These are phyloP conservation scores for Polydesmus complanatus DNA, from an alignment of 2,888 invertebrate genomes.

Conservation along the genomic window DNA sequence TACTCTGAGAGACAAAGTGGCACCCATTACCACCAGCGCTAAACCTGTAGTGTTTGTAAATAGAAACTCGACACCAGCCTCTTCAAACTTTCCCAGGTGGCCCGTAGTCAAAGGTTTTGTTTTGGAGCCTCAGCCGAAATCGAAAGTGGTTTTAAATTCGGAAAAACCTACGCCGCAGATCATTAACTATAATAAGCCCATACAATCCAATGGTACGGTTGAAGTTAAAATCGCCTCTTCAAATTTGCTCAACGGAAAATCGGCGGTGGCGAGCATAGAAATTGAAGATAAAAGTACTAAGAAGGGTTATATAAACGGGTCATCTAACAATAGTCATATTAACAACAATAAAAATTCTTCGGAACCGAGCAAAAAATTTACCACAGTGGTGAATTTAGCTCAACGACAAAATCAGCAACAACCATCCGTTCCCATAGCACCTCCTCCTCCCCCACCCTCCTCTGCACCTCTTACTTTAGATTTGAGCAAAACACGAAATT, in stretches of 20 bases:
- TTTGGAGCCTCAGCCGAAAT: conserved; percentile 9
- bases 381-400: neutral
- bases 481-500: neutral
- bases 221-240: neutral
- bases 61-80: neutral
- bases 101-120: conserved; percentile 12
- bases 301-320: neutral
- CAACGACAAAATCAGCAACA: neutral
- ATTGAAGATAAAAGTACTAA: neutral
- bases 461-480: neutral
- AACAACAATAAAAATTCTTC: neutral
- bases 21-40: neutral
- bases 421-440: neutral
- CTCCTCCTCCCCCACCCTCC: neutral
- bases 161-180: neutral
- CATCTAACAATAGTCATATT: neutral
- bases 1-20: neutral
- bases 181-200: neutral
- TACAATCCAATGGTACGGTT: neutral
- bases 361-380: neutral
- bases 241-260: neutral
- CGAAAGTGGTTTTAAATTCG: conserved; percentile 1
- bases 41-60: neutral
- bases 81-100: neutral
- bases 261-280: neutral